Evolutionary conservation across 2,888 invertebrate species (phyloP), one percentile per base, ranked within the genome.

Genomic region (Phaonia tiefii): DNA sequence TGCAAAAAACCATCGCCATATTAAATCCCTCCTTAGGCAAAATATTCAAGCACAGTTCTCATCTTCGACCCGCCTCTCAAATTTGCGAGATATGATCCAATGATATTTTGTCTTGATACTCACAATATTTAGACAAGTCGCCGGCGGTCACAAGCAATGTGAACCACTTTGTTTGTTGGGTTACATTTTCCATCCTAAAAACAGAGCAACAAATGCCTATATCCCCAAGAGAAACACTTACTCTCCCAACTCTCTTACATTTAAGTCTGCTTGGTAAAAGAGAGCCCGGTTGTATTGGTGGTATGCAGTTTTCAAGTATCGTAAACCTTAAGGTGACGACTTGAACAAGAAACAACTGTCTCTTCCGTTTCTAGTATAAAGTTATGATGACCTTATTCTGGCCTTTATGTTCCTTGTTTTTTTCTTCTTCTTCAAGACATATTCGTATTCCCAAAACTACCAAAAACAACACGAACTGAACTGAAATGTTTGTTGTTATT

Each of bases 381-480:
- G 63, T 42, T 63, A 42, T 63, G 49, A 15, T 49, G 63, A 63
- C 63, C 63, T 63, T 81, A 78, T 81, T 81, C 72, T 81, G 75
- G 78, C 81, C 78, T 75, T 75, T 72, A 71, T 78, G 60, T 75
- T 78, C 76, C 65, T 77, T 65, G 49, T 66, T 10, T 54, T 46
- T 66, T 54, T 54, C 56, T 8, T 11, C 20, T 39, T 63, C n/a
- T n/a, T 37, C 42, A 22, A 63, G 63, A 42, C 63, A 63, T 69
- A 67, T 77, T 77, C 63, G 42, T 69, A 67, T 77, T 77, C 63
- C 81, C 72, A 75, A 72, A 78, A 80, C 39, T 56, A 42, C 54
- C 42, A 39, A 10, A 17, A 22, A 17, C 42, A 39, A 37, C 54
- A 54, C 10, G 11, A 20, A 60, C 58, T n/a, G 26, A 49, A 46